Base-by-base conservation (phyloP, 2,113 vertebrate genomes). In the Cnemophilus loriae region DNA sequence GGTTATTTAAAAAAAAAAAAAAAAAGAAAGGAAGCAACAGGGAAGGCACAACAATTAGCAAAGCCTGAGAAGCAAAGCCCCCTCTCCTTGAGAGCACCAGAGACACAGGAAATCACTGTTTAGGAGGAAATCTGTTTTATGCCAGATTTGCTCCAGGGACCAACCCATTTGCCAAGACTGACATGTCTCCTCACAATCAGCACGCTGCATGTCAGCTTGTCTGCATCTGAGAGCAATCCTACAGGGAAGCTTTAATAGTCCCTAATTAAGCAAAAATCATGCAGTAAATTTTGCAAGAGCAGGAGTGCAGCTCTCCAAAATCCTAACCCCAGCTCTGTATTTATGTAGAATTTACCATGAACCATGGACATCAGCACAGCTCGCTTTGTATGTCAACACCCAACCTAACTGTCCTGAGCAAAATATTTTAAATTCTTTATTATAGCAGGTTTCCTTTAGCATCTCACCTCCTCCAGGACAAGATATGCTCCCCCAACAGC, bases 141-240 rank as follows among this genome's bases (percentile, higher is more conserved):
- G 73, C 64, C 79, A 90, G 10, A 44, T 77, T 64, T 57, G 59
- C 96, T 74, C 95, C 85, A 41, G 93, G 88, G 93, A 95, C 76
- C 56, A 81, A 41, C 9, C 26, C 49, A 33, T 78, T 60, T 90
- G 73, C 87, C 52, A 77, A 27, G 95, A 77, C 35, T 92, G 95
- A 92, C 74, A 35, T 14, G 81, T 92, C 93, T 96, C 88, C 79
- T 84, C 56, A 86, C 92, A 78, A 56, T 60, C 73, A 70, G 87
- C 44, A 64, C 8, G 87, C 10, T 69, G 46, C 59, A 30, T 12
- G 67, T 93, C 91, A 91, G 82, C 57, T 82, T 91, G 84, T 39
- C 68, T 89, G 63, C 63, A 32, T 27, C 52, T 52, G 52, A 95
- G 79, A 94, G 71, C 55, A 81, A 42, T 53, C 71, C 95, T 33